A percentile compares a stretch with the other conserved stretches of the same genome.
These are phyloP conservation scores for Euschistus heros DNA, from an alignment of 1,140 invertebrate genomes.

Conservation along the genomic window DNA sequence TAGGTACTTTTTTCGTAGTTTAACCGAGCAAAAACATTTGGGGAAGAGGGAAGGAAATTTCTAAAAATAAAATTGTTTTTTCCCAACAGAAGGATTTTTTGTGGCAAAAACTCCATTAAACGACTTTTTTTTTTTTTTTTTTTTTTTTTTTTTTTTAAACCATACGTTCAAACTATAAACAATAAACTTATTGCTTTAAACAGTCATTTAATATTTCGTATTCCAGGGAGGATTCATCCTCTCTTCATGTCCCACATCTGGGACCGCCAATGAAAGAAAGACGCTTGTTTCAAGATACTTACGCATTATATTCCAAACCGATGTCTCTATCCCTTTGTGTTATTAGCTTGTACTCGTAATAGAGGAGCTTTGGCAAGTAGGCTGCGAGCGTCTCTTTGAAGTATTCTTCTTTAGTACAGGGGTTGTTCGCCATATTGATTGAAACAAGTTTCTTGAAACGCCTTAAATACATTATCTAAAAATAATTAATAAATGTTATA, in stretches of 20 bases:
- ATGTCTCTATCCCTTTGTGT: conserved; percentile 43
- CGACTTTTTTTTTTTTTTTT: too few relatives aligned
- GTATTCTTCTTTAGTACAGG: conserved; percentile 46
- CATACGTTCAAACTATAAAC: too few relatives aligned
- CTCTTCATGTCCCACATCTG: background rate
- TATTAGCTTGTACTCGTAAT: conserved; percentile 68
- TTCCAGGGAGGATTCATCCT: background rate
- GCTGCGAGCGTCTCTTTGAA: conserved; percentile 55
- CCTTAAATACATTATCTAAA: conserved; percentile 62
- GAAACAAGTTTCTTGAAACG: conserved; percentile 60
- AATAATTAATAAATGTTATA: too few relatives aligned
- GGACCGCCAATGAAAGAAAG: background rate
- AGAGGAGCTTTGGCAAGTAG: conserved; percentile 61
- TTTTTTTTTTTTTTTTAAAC: too few relatives aligned
- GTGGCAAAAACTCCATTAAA: too few relatives aligned
- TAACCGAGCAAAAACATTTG: too few relatives aligned
- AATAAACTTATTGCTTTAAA: too few relatives aligned
- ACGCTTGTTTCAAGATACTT: background rate
- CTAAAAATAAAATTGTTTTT: too few relatives aligned
- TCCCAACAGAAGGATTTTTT: too few relatives aligned
- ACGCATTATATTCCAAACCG: conserved; percentile 46
- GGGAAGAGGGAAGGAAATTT: too few relatives aligned
- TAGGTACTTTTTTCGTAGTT: too few relatives aligned
- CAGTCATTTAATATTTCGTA: too few relatives aligned
- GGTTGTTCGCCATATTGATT: conserved; percentile 71